phyloP scores from a whole-genome alignment of 2,113 vertebrate genomes.

The Callaeas wilsoni region DNA sequence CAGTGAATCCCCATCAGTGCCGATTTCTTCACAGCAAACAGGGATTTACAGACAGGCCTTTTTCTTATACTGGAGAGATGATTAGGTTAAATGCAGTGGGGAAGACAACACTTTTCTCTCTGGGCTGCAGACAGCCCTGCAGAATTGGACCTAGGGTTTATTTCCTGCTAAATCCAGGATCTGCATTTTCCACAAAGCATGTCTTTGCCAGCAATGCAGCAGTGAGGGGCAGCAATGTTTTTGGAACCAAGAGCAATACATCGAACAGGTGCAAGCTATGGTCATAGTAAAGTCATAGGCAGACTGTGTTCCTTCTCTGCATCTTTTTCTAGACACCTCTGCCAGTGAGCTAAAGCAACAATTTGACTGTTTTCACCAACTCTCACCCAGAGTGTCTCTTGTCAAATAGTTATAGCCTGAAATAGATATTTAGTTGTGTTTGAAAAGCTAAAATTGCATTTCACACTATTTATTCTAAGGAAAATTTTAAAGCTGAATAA shows the following conservation, averaged over 20 bases:
- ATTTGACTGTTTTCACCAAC: background rate
- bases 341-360: background rate
- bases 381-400: background rate
- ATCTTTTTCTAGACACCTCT: background rate
- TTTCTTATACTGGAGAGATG: background rate
- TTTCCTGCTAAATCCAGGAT: background rate
- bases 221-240: fast-evolving
- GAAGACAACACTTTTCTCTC: background rate
- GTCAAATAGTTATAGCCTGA: background rate
- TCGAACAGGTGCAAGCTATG: fast-evolving
- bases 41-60: background rate
- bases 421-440: background rate
- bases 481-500: background rate
- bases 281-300: background rate
- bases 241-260: background rate
- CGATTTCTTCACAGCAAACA: background rate
- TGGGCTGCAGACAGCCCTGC: fast-evolving
- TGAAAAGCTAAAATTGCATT: background rate
- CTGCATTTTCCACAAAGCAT: background rate
- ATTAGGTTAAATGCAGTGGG: background rate
- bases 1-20: background rate
- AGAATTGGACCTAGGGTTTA: background rate
- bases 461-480: background rate
- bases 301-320: background rate
- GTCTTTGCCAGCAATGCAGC: background rate